Percentiles rank a stretch among this genome's conserved stretches.
phyloP scores from a whole-genome alignment of 1,140 invertebrate species.

The Pogonognathellus flavescens region DNA sequence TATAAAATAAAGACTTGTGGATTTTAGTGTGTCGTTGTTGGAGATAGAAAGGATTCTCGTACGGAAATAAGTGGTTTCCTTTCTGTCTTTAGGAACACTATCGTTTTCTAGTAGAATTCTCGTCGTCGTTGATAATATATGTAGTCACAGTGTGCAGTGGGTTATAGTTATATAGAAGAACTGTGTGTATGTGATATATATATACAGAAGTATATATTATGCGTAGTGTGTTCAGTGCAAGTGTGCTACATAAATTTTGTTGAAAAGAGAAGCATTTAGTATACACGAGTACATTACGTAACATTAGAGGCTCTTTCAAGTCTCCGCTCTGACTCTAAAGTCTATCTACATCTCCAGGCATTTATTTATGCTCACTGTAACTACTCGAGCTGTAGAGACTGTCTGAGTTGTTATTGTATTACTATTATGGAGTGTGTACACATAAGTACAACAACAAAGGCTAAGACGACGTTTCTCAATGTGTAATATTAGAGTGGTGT shows the following conservation, averaged over 20 bases:
- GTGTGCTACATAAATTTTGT: constrained; percentile 39
- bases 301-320: background rate
- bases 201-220: background rate
- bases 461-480: too few relatives aligned
- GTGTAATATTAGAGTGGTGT: too few relatives aligned
- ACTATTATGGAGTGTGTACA: too few relatives aligned
- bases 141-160: background rate
- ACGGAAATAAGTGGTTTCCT: constrained; percentile 44
- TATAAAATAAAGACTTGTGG: constrained; percentile 46
- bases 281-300: constrained; percentile 37
- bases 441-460: too few relatives aligned
- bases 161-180: too few relatives aligned
- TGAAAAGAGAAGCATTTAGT: constrained; percentile 1
- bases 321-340: too few relatives aligned
- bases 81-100: background rate
- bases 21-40: constrained; percentile 17
- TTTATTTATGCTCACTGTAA: background rate
- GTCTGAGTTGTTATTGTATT: too few relatives aligned
- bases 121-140: background rate
- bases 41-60: constrained; percentile 16
- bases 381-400: too few relatives aligned
- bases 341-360: background rate
- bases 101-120: background rate
- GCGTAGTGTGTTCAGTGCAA: background rate
- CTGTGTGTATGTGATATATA: too few relatives aligned